Evolutionary conservation across 2,888 invertebrate genomes (phyloP).

Genomic region (Drosophila kambysellisi): DNA sequence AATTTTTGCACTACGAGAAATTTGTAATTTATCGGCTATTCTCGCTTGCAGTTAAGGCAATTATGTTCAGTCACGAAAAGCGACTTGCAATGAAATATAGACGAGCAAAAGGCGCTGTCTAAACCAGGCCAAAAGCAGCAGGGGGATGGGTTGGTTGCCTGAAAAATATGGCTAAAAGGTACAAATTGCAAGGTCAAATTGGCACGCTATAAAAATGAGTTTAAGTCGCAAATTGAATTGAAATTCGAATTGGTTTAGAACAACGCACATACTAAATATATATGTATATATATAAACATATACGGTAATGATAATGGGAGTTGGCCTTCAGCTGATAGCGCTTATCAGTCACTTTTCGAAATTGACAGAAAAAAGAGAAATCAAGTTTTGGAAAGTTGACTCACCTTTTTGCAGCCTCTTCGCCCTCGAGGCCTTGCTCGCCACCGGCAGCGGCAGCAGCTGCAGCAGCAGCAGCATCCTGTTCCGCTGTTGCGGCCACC

Average conservation of each 20-base stretch:
- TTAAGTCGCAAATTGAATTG: neutral
- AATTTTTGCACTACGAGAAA: constrained; percentile 7
- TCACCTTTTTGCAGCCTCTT: constrained; percentile 84
- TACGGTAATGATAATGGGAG: constrained; percentile 10
- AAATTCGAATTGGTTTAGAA: constrained; percentile 35
- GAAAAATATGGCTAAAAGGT: constrained; percentile 57
- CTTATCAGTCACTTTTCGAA: constrained; percentile 37
- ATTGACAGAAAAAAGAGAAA: neutral
- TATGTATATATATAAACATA: neutral
- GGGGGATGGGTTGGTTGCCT: constrained; percentile 10
- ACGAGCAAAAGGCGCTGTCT: constrained; percentile 21
- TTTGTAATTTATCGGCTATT: constrained; percentile 57
- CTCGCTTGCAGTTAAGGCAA: constrained; percentile 56
- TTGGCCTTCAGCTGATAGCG: constrained; percentile 35
- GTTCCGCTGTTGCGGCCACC: constrained; percentile 87
- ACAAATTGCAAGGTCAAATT: constrained; percentile 69
- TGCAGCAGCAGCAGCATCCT: constrained; percentile 59
- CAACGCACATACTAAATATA: neutral
- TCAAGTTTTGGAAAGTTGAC: constrained; percentile 30
- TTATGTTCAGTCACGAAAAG: constrained; percentile 73
- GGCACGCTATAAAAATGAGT: constrained; percentile 56
- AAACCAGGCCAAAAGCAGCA: constrained; percentile 17
- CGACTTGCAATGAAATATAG: constrained; percentile 54
- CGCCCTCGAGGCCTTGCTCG: constrained; percentile 81
- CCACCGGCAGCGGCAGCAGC: constrained; percentile 69